Conservation (phyloP, 1,140 invertebrate genomes). For the Berghia stephanieae region DNA sequence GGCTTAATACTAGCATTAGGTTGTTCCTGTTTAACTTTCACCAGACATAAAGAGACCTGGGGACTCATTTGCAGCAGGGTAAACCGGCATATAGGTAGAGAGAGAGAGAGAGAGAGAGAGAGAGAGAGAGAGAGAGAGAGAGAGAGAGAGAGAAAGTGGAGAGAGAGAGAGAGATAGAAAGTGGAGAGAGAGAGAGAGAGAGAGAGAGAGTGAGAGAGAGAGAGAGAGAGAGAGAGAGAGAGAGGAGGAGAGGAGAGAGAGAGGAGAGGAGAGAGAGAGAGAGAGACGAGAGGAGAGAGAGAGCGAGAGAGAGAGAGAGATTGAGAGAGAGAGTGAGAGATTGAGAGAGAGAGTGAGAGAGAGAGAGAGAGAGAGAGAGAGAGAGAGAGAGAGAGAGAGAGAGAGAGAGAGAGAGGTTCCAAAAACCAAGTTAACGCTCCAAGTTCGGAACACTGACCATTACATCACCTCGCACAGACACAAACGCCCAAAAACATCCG, state of each 20-base stretch:
- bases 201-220: not conserved
- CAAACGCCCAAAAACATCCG: not conserved
- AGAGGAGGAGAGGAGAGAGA: not conserved
- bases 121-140: conserved; percentile 3
- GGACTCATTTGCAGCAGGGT: no score
- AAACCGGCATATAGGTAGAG: no score
- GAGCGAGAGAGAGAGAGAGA: not conserved
- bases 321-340: not conserved
- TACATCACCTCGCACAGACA: not conserved
- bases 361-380: not conserved
- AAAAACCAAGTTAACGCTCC: not conserved
- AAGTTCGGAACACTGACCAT: not conserved
- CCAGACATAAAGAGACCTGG: no score
- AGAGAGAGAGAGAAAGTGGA: not conserved
- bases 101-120: not conserved
- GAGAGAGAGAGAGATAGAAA: not conserved
- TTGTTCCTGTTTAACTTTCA: no score
- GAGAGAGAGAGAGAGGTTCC: not conserved
- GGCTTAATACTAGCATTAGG: no score
- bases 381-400: not conserved
- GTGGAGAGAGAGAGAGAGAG: not conserved
- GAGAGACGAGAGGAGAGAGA: not conserved
- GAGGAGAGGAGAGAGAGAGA: not conserved
- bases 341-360: not conserved
- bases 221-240: not conserved